Percentiles rank a stretch among this genome's conserved stretches.
These are phyloP conservation scores for Calameuta filiformis DNA, from an alignment of 2,888 invertebrate species.

Conservation along the genomic window DNA sequence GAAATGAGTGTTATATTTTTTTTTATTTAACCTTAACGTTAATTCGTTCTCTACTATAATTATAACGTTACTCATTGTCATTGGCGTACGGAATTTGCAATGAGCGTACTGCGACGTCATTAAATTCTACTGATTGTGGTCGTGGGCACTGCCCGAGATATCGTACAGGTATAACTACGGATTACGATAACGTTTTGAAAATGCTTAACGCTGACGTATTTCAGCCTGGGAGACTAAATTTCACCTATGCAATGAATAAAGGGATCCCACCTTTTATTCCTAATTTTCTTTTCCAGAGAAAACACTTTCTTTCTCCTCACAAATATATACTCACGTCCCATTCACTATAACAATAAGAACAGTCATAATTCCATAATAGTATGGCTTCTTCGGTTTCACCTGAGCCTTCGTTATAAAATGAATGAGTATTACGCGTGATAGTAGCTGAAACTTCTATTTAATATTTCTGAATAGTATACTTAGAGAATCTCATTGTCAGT, in stretches of 20 bases:
- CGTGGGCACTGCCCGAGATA: constrained; percentile 1
- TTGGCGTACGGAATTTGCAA: not conserved
- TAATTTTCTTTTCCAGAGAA: not conserved
- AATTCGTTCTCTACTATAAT: not conserved
- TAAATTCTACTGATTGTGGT: constrained; percentile 4
- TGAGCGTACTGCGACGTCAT: not conserved
- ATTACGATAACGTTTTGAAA: not conserved
- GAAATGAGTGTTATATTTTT: not conserved
- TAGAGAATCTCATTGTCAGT: not conserved
- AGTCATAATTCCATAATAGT: not conserved
- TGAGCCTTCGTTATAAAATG: not conserved
- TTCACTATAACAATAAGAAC: not conserved
- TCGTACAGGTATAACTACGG: not conserved
- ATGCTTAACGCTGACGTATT: not conserved
- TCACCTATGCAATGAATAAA: not conserved
- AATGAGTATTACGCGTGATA: not conserved
- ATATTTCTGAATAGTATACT: not conserved
- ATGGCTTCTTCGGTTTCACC: not conserved
- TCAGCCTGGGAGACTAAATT: not conserved
- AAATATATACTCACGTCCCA: not conserved
- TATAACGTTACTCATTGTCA: constrained; percentile 4
- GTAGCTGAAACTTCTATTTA: not conserved
- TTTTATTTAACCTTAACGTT: not conserved
- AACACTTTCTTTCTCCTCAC: not conserved
- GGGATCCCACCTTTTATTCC: not conserved